Evolutionary conservation across 2,113 vertebrate genomes (phyloP).

Genomic region (Solenodon paradoxus): DNA sequence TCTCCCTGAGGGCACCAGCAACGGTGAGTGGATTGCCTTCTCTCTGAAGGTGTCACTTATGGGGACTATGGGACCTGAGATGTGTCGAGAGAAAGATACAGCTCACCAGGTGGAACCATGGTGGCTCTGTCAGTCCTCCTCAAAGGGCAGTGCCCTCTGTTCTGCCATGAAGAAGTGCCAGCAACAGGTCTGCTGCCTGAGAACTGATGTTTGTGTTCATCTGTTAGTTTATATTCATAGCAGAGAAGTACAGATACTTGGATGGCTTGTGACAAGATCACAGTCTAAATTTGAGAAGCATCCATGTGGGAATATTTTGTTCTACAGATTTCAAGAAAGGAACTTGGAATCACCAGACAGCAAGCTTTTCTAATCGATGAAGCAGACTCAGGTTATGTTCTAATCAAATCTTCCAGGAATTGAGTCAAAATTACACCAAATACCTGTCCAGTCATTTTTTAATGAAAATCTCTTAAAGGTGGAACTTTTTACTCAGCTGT

Average conservation of each 20-base stretch:
- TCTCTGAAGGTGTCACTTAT: neutral
- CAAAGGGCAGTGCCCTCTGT: neutral
- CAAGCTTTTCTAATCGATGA: neutral
- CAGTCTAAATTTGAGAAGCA: neutral
- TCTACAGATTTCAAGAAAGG: neutral
- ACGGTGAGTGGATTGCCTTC: neutral
- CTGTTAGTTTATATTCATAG: neutral
- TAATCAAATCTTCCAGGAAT: neutral
- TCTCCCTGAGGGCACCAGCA: neutral
- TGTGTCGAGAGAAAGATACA: neutral
- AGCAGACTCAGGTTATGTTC: neutral
- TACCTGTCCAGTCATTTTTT: neutral
- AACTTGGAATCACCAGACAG: neutral
- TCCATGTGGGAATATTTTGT: neutral
- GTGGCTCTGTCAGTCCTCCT: neutral
- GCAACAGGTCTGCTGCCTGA: fast-evolving
- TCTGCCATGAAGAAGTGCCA: neutral
- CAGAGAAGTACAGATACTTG: neutral
- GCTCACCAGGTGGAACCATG: neutral
- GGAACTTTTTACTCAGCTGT: neutral
- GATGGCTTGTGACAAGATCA: neutral
- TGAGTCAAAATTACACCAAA: neutral
- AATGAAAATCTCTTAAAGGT: neutral
- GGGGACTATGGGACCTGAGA: neutral
- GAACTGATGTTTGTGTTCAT: neutral